A percentile compares a stretch with the other conserved stretches of the same genome.
Evolutionary conservation across 2,113 vertebrate species (phyloP).

Genomic region (Podarcis cretensis): DNA sequence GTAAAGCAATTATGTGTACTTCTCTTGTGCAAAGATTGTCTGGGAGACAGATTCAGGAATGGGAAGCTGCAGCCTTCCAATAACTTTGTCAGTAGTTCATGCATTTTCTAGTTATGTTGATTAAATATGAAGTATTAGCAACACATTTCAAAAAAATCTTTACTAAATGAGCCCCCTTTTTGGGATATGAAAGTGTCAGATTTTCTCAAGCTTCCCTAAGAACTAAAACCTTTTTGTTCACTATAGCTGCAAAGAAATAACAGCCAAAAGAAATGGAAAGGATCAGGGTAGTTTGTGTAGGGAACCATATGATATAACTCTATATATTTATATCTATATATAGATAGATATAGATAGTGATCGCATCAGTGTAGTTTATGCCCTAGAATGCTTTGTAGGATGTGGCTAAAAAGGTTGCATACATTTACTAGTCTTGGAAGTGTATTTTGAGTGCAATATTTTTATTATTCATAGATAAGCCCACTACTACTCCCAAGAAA

Average conservation of each 20-base stretch:
- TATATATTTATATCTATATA: too few species aligned
- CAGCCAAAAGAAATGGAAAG: too few species aligned
- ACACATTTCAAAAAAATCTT: not conserved
- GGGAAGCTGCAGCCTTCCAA: not conserved
- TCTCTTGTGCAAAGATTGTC: not conserved
- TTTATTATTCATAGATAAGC: constrained; percentile 82
- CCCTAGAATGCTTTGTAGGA: not conserved
- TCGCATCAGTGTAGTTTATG: not conserved
- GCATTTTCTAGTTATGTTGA: not conserved
- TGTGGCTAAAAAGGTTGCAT: not conserved
- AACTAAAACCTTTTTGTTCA: too few species aligned
- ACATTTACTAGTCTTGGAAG: not conserved
- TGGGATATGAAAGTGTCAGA: not conserved
- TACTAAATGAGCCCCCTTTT: not conserved
- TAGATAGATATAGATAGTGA: too few species aligned
- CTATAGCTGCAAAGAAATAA: too few species aligned
- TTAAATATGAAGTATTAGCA: not conserved
- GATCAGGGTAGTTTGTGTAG: not conserved
- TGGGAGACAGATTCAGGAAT: too few species aligned
- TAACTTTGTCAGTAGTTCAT: not conserved
- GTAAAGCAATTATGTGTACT: not conserved
- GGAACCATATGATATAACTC: too few species aligned
- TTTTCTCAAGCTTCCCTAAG: not conserved
- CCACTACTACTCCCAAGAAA: constrained; percentile 86
- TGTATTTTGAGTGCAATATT: not conserved